Percentiles rank a stretch among this genome's conserved stretches.
Evolutionary conservation across 2,888 invertebrate genomes (phyloP).

Genomic region (Mylabris sibirica): DNA sequence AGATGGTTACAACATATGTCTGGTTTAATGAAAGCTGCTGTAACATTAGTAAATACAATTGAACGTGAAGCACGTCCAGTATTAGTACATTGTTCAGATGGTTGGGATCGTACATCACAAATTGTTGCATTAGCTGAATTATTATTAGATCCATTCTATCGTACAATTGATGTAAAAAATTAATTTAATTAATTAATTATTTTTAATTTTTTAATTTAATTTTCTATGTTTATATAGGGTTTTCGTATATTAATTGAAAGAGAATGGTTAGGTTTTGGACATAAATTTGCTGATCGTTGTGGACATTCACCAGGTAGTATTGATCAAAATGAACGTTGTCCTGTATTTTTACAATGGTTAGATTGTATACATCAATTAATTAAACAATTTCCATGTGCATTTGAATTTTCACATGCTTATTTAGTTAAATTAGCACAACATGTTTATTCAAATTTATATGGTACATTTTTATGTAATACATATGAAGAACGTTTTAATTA

Average conservation of each 20-base stretch:
- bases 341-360: conserved; percentile 97
- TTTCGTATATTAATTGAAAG: conserved; percentile 92
- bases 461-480: conserved; percentile 94
- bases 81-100: conserved; percentile 97
- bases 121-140: conserved; percentile 93
- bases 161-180: conserved; percentile 81
- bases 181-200: conserved; percentile 17
- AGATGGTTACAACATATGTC: conserved; percentile 93
- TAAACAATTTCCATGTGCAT: conserved; percentile 88
- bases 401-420: conserved; percentile 94
- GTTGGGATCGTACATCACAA: conserved; percentile 99
- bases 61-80: conserved; percentile 86
- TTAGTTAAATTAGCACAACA: conserved; percentile 95
- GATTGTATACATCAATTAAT: conserved; percentile 95
- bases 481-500: conserved; percentile 73
- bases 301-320: conserved; percentile 82
- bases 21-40: conserved; percentile 81
- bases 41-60: conserved; percentile 81
- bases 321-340: conserved; percentile 94
- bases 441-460: conserved; percentile 94
- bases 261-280: conserved; percentile 98
- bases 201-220: conserved; percentile 5
- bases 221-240: conserved; percentile 69
- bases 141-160: conserved; percentile 91
- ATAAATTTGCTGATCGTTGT: conserved; percentile 97